phyloP scores from a whole-genome alignment of 2,797 vertebrate species.

The Thamnophis elegans region DNA sequence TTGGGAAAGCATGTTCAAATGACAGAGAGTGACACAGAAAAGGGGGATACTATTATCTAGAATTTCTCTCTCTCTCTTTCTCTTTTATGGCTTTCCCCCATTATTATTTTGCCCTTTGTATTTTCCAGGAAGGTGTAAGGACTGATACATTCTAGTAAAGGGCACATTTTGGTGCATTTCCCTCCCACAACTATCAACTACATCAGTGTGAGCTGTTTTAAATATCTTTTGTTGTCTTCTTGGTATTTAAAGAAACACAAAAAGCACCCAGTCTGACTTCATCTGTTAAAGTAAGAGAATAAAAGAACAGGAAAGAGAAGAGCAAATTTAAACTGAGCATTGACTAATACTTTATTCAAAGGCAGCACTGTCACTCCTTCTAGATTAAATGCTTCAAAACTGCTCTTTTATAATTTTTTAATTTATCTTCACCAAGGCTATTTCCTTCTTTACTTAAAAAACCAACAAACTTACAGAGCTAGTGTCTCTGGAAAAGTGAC shows the following conservation, averaged over 20 bases:
- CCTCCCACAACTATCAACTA: conserved; percentile 30
- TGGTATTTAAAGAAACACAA: conserved; percentile 52
- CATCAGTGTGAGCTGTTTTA: conserved; percentile 19
- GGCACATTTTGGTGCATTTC: conserved; percentile 38
- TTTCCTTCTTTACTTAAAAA: conserved; percentile 11
- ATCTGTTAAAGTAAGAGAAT: conserved; percentile 30
- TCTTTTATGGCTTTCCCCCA: not conserved
- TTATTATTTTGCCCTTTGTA: conserved; percentile 37
- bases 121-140: conserved; percentile 48
- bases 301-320: conserved; percentile 9
- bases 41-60: conserved; percentile 20
- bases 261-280: conserved; percentile 29
- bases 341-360: conserved; percentile 22
- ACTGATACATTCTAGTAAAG: conserved; percentile 42
- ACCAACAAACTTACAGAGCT: not conserved
- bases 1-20: conserved; percentile 61
- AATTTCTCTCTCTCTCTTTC: not conserved
- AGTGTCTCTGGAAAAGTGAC: not conserved
- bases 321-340: conserved; percentile 19
- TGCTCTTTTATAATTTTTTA: not conserved
- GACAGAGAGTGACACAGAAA: conserved; percentile 49
- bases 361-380: conserved; percentile 17
- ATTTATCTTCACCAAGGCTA: not conserved
- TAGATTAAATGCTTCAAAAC: conserved; percentile 15
- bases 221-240: conserved; percentile 41